Percentiles rank a stretch among this genome's conserved stretches.
Conservation (phyloP, 2,888 invertebrate genomes). For the Orthosia incerta region DNA sequence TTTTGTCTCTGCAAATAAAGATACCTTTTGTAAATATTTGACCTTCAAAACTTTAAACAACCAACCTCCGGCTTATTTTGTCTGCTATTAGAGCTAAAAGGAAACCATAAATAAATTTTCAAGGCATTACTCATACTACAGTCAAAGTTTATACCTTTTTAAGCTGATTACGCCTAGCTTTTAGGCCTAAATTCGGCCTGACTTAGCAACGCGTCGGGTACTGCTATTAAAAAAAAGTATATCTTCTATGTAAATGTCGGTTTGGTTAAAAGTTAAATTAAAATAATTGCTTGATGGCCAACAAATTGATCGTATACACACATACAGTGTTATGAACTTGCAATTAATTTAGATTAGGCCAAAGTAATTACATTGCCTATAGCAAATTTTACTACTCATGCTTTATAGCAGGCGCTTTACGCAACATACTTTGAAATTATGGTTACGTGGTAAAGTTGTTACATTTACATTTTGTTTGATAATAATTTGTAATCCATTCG, state of each 20-base stretch:
- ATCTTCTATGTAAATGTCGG: not conserved
- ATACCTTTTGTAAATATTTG: slow-evolving; percentile 40
- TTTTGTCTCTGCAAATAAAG: slow-evolving; percentile 71
- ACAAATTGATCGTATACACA: slow-evolving; percentile 66
- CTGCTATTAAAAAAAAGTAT: slow-evolving; percentile 32
- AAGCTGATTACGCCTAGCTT: slow-evolving; percentile 65
- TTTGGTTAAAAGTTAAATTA: slow-evolving; percentile 60
- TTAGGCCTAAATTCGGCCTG: slow-evolving; percentile 72
- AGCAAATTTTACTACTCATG: slow-evolving; percentile 39
- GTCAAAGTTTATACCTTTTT: slow-evolving; percentile 31
- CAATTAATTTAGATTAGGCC: slow-evolving; percentile 63
- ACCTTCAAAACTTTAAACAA: slow-evolving; percentile 42
- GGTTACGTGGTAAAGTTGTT: not conserved
- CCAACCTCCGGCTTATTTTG: slow-evolving; percentile 68
- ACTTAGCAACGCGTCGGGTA: slow-evolving; percentile 63
- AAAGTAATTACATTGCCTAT: slow-evolving; percentile 58
- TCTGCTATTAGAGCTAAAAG: slow-evolving; percentile 34
- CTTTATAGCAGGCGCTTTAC: not conserved
- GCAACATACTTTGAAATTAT: not conserved
- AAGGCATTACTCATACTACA: slow-evolving; percentile 48
- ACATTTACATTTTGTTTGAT: not conserved
- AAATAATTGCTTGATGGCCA: slow-evolving; percentile 63
- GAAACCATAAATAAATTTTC: slow-evolving; percentile 33
- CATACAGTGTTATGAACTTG: slow-evolving; percentile 44
- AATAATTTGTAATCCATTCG: not conserved